Evolutionary conservation across 2,113 vertebrate species (phyloP), one percentile per base, ranked within the genome.

Genomic region (Ellobius talpinus): DNA sequence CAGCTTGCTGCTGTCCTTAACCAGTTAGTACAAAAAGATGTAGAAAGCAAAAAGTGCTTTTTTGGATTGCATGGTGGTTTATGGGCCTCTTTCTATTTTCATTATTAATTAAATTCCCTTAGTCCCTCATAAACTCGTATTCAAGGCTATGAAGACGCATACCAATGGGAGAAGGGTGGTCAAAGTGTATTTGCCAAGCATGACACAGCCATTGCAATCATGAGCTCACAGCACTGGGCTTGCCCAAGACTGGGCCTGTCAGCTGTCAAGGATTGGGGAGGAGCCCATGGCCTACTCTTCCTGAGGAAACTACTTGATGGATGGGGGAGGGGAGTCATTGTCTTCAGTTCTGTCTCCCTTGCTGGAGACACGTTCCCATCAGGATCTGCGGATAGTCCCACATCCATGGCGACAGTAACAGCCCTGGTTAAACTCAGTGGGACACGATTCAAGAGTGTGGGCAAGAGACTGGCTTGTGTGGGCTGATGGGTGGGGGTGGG

Each of bases 51-150:
- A 86, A 94, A 87, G 45, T 66, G 26, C 33, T 36, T 93, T 90
- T 8, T 13, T 85, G 42, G 2, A 19, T 1, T 87, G 29, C 26
- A 31, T 1, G 0, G 33, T 66, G 29, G 55, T 31, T 39, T 45
- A 23, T 47, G 88, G 85, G 19, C 10, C 12, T 2, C 12, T 84
- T 88, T 94, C 31, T 68, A 55, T 87, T 63, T 91, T 66, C 58
- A 29, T 66, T 63, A 74, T 65, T 91, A 86, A 82, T 93, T 39
- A 85, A 52, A 73, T 91, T 68, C 13, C 13, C 52, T 95, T 77
- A 4, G 65, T 89, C 14, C 31, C 61, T 61, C n/a, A 21, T 7
- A 36, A 50, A 21, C 21, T 12, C 21, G 19, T 31, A 87, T 24
- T 70, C 68, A 70, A 87, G 45, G 45, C 63, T 70, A 19, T 29